Evolutionary conservation across 2,797 vertebrate genomes (phyloP), one percentile per base, ranked within the genome.

Genomic region (Dendrocincla tyrannina): DNA sequence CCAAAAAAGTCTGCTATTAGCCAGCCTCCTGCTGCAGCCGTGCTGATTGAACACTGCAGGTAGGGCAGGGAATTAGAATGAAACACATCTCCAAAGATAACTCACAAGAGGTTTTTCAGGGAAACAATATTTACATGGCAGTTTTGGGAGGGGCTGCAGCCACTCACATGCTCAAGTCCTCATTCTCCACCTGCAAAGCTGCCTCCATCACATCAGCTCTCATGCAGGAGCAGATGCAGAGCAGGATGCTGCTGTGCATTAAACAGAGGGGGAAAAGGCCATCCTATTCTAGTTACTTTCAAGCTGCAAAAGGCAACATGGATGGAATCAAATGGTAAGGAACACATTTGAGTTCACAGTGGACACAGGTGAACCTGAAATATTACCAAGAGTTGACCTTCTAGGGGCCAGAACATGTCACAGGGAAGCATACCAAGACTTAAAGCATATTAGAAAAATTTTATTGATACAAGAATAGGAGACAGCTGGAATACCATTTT

Each of bases 1-100:
- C 90, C 25, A 7, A 35, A 91, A 93, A 96, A 90, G 90, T 82
- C 95, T 95, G 94, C 96, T 78, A 89, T 68, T 84, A 96, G 97
- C 85, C 89, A 96, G 96, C 73, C 83, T 87, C 95, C 96, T 74
- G 94, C 96, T 67, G 96, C 64, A 90, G 77, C 89, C n/a, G 8
- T 85, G 79, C 85, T 89, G 91, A 94, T 58, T 92, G 79, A 95
- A 90, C 81, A 7, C 95, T 80, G 60, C 94, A 94, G 96, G 91
- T 28, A 88, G 11, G 28, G 63, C 81, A 88, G 75, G 75, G 88
- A 97, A 91, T 63, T 56, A 37, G 88, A 94, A 46, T 28, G 77
- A 93, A 86, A 79, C 28, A 5, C n/a, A 9, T 1, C 89, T 66
- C 84, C 68, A 33, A 91, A 93, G 82, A 56, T 20, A 22, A 85